phyloP scores from a whole-genome alignment of 2,113 vertebrate species.

The Crotophaga sulcirostris region DNA sequence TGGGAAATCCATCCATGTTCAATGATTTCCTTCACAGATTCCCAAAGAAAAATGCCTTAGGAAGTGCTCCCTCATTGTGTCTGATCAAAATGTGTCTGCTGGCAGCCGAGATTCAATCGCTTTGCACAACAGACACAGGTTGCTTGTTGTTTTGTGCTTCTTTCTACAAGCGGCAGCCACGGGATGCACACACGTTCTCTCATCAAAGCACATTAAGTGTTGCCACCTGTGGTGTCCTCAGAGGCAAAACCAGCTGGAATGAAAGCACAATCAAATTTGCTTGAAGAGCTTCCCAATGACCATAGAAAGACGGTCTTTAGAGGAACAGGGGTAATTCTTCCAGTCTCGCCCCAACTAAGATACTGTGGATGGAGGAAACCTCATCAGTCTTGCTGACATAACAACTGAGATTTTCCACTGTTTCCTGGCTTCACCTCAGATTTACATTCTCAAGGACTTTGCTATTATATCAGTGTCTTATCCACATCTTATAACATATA shows the following conservation, averaged over 20 bases:
- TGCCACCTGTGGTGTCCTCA: accelerated
- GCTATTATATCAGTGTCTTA: accelerated
- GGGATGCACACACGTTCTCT: neutral
- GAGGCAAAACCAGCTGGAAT: neutral
- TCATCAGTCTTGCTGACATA: neutral
- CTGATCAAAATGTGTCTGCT: conserved; percentile 27
- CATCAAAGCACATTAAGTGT: neutral
- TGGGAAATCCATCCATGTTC: neutral
- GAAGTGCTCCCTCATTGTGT: neutral
- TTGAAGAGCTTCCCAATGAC: neutral
- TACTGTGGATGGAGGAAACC: neutral
- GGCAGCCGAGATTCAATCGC: neutral
- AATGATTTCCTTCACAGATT: neutral
- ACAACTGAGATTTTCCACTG: neutral
- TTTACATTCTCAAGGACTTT: neutral
- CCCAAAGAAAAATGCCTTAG: neutral
- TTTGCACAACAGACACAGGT: neutral
- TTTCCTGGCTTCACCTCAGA: neutral
- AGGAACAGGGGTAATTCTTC: neutral
- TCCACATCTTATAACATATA: accelerated
- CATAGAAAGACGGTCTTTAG: neutral
- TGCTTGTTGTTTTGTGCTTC: neutral
- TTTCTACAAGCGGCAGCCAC: neutral
- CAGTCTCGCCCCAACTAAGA: neutral
- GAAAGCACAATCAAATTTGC: neutral